A percentile compares a stretch with the other conserved stretches of the same genome.
phyloP scores from a whole-genome alignment of 2,113 vertebrate genomes.

The Lepus timidus region DNA sequence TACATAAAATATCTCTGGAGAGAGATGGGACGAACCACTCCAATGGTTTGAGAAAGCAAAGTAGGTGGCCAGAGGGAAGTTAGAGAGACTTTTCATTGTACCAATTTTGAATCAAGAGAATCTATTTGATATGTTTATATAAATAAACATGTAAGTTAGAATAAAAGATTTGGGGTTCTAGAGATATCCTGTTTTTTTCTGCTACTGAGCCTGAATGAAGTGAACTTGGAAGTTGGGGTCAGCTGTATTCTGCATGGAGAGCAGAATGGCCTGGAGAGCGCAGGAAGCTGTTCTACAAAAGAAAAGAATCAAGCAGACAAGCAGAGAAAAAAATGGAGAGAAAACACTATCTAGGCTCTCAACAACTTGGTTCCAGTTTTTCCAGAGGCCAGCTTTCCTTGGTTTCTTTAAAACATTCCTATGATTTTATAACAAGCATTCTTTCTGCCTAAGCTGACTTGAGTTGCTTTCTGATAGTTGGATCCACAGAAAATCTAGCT shows the following conservation, averaged over 20 bases:
- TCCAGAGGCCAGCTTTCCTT: neutral
- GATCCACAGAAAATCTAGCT: neutral
- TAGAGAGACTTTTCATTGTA: conserved; percentile 22
- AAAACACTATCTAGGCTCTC: neutral
- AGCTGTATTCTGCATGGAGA: neutral
- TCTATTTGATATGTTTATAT: neutral
- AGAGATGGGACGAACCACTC: neutral
- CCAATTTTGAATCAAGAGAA: conserved; percentile 12
- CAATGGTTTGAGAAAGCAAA: conserved; percentile 27
- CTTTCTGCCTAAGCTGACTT: conserved; percentile 4
- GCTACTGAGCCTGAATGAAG: neutral
- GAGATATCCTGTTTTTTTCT: neutral
- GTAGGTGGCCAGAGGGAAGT: neutral
- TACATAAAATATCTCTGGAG: conserved; percentile 21
- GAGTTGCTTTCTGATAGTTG: neutral
- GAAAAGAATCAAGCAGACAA: neutral
- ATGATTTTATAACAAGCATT: neutral
- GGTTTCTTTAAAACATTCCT: neutral
- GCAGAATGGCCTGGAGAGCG: neutral
- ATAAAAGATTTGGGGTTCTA: neutral
- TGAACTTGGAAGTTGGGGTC: neutral
- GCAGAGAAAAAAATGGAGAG: neutral
- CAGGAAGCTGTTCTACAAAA: neutral
- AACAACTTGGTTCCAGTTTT: neutral
- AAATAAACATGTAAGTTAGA: neutral